Base-by-base conservation (phyloP, 2,797 vertebrate species). In the Setipinna tenuifilis region DNA sequence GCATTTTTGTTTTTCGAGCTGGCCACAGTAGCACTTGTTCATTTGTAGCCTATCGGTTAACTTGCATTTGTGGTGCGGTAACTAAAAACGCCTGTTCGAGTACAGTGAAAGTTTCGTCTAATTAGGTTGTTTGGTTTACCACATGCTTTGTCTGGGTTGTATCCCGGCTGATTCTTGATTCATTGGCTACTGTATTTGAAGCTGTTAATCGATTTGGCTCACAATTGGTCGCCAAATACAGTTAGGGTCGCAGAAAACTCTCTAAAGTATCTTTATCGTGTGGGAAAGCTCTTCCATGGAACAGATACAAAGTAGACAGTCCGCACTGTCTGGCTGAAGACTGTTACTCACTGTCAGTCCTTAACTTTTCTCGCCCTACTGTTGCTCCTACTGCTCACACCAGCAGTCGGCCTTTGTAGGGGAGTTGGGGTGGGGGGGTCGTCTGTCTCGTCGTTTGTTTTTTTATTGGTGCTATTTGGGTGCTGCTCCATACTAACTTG, bases 1-100 rank as follows among this genome's bases (percentile, higher is more conserved):
- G 83, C 88, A 78, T 86, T 89, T 89, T 90, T 48, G 85, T 88
- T 88, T 91, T 90, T 87, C 86, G 87, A 68, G 82, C 59, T 85
- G 46, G 80, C 41, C 41, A 78, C 84, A 62, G 83, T 86, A 83
- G 71, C 71, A 75, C 68, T 17, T 31, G 71, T 17, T 78, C 35
- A 78, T 35, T 19, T 35, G 35, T 41, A 21, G 31, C 17, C 31
- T 41, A 9, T 23, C 12, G 9, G 61, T 65, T 9, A 65, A 23
- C 17, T 65, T 65, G 6, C 3, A 21, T 78, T 10, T 59, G 17
- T 21, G 2, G 16, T 21, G 35, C 1, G 4, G 0, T 21, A 9
- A 78, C 71, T 16, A 78, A 41, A 59, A 59, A 59, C 3, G 58
- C 21, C 71, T 21, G 17, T 44, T 78, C 17, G 19, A 21, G 17